Percentiles rank a stretch among this genome's conserved stretches.
phyloP scores from a whole-genome alignment of 2,797 vertebrate genomes.

The Todus mexicanus region DNA sequence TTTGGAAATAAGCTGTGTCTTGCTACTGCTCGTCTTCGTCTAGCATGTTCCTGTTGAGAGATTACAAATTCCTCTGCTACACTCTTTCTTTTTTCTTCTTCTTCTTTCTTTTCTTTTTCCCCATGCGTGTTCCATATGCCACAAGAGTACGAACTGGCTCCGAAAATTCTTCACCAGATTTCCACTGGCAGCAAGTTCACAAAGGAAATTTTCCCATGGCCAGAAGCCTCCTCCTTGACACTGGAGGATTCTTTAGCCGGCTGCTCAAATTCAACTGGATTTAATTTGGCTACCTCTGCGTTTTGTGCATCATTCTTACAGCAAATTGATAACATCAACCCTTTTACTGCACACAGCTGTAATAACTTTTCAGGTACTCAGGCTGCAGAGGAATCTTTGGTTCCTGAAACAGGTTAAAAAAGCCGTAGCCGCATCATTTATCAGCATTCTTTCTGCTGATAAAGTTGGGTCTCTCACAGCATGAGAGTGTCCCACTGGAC shows the following conservation, averaged over 20 bases:
- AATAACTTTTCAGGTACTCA: neutral
- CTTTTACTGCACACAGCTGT: neutral
- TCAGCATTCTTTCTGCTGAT: neutral
- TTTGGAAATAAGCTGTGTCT: neutral
- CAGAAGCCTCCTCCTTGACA: neutral
- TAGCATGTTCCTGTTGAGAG: neutral
- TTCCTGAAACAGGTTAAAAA: neutral
- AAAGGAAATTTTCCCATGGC: neutral
- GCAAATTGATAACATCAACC: neutral
- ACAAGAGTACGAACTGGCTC: neutral
- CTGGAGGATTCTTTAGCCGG: neutral
- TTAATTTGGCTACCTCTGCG: neutral
- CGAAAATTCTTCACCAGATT: neutral
- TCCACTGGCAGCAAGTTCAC: neutral
- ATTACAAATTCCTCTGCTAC: neutral
- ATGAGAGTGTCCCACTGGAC: neutral
- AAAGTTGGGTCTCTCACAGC: neutral
- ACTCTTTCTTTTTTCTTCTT: too few species aligned
- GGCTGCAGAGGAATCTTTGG: neutral
- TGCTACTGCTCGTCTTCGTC: neutral
- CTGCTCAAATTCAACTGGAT: neutral
- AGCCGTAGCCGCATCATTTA: fast-evolving
- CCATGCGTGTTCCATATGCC: neutral
- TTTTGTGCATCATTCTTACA: neutral
- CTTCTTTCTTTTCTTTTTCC: neutral